Conservation (phyloP, 2,888 invertebrate genomes). For the Epiblema foenella region DNA sequence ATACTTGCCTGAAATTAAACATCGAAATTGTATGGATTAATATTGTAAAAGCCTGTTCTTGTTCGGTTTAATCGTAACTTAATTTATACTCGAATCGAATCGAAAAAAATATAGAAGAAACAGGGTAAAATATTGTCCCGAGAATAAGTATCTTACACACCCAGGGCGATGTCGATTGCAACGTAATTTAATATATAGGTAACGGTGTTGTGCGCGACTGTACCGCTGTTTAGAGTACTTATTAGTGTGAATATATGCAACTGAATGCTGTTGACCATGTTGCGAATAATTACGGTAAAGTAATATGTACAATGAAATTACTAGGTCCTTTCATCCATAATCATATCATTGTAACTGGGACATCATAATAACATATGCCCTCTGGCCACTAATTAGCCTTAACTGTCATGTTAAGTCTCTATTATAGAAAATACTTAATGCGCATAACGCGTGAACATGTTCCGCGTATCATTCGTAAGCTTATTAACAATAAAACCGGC, state of each 20-base stretch:
- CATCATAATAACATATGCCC: conserved; percentile 29
- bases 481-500: neutral
- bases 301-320: conserved; percentile 54
- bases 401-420: conserved; percentile 18
- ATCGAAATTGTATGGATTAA: too few species aligned
- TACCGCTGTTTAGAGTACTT: conserved; percentile 42
- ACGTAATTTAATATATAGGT: conserved; percentile 13
- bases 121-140: too few species aligned
- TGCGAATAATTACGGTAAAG: conserved; percentile 38
- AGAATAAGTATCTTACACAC: too few species aligned
- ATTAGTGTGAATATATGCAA: conserved; percentile 43
- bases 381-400: conserved; percentile 26
- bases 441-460: conserved; percentile 1
- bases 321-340: conserved; percentile 51
- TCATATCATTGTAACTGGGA: conserved; percentile 46
- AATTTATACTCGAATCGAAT: too few species aligned
- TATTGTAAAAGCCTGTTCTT: too few species aligned
- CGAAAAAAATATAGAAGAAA: too few species aligned
- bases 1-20: too few species aligned
- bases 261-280: conserved; percentile 35
- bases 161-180: neutral
- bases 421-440: conserved; percentile 20
- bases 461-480: neutral
- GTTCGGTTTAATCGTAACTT: too few species aligned
- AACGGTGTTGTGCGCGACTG: conserved; percentile 17